Base-by-base conservation (phyloP, 2,797 vertebrate genomes). In the Buphagus erythrorhynchus region DNA sequence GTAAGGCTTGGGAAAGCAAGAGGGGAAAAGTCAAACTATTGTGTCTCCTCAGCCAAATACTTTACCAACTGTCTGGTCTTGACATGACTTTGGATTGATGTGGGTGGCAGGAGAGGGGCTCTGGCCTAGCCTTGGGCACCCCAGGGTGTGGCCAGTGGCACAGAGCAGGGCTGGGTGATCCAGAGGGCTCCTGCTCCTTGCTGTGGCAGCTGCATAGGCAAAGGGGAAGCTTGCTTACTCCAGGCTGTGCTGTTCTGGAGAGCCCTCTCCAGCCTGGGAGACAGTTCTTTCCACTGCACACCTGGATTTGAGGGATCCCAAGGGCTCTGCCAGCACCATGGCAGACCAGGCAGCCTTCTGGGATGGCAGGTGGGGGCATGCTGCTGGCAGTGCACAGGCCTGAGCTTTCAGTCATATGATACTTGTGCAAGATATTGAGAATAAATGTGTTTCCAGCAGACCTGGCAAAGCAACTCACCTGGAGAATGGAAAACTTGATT, bases 151-250 rank as follows among this genome's bases (percentile, higher is more conserved):
- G 5, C 9, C 26, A 17, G 42, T 5, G 0, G 59, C 48, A 45
- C 68, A 16, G 63, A 28, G 35, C 38, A 17, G 22, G 28, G 18
- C 46, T 43, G 36, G 13, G 31, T 36, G 57, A 49, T 31, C 12
- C 74, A 16, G 14, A 21, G 49, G 12, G 42, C 22, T 66, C 28
- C 66, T 40, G 66, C 3, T 2, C 36, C 61, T 51, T 31, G 33
- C 62, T n/a, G 0, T 3, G 2, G 2, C 12, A 36, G 57, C 33
- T 66, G 45, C 26, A 3, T 6, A 9, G 48, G 55, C 78, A 25
- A 33, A 52, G 10, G 36, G 69, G 18, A 40, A 26, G 66, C 42
- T 81, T 0, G 0, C 26, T 48, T 0, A 2, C 10, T 1, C 1
- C 59, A 9, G 67, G 19, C 22, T 65, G 38, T 58, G 38, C 74